Base-by-base conservation (phyloP, 1,140 invertebrate genomes). In the Danaus melanippus region DNA sequence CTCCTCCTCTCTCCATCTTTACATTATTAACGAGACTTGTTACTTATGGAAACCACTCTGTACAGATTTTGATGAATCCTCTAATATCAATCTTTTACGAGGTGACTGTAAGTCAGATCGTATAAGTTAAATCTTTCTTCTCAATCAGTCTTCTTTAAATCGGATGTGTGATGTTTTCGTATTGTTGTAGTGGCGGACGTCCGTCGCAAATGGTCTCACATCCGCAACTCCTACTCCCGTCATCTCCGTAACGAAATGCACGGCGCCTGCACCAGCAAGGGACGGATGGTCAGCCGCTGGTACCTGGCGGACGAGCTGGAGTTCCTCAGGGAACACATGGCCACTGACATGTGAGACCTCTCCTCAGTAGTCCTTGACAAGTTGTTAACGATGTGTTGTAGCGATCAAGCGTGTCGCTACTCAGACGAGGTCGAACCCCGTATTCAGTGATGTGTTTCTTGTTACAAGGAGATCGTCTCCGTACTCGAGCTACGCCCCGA, bases 221-320 rank as follows among this genome's bases (percentile, higher is more conserved):
- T 86, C 57, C 75, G 83, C 60, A 86, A 86, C 73, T 86, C 83
- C 56, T 86, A 86, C 71, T 86, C 83, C 54, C 71, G 83, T 0
- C 83, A 86, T 64, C 72, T 86, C 21, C 75, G 83, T 60, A 86
- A 86, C 71, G 83, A 86, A 71, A 66, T 86, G 72, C 71, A 77
- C 67, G 81, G 83, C 59, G 78, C 79, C 44, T 78, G 76, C 58
- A 86, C 83, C 46, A 78, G 74, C 68, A 69, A 67, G 51, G 83
- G 83, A 39, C 78, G 81, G 45, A 69, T 70, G 62, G 83, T 84
- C 17, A 78, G 78, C 10, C 66, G 71, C 48, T 84, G 83, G 83
- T 86, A 83, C 68, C 76, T 84, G 10, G 83, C 83, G 42, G 83
- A 84, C 66, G 81, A 84, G 51, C 76, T 86, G 12, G 70, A 76